Base-by-base conservation (phyloP, 2,113 vertebrate species). In the Myrmecophaga tridactyla region DNA sequence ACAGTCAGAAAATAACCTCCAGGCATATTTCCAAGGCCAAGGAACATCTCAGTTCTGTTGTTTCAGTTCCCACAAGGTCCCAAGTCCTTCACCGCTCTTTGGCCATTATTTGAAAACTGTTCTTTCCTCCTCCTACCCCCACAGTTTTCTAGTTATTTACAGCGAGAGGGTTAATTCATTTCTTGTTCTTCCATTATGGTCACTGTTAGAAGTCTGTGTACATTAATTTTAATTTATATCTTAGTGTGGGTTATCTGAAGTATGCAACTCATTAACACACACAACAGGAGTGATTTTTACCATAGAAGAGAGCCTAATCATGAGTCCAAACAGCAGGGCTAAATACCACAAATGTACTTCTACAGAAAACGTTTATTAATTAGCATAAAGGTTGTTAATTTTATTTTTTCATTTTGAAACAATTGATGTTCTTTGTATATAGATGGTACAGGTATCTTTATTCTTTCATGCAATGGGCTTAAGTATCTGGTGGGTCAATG, bases 111-210 rank as follows among this genome's bases (percentile, higher is more conserved):
- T 72, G 43, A 84, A 56, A 51, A 5, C 12, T 39, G 17, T 2
- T 43, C 1, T 36, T 84, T 17, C 12, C 27, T 41, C 13, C 77
- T 21, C 3, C 0, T 5, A 56, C 0, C 7, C 60, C 21, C 2
- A 56, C 17, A 7, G 4, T 56, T 69, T 51, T 56, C 29, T 39
- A 75, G 48, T 36, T 84, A 1, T 60, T 21, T 56, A 20, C 0
- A 46, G 11, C 46, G 11, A 34, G 21, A 80, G 58, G 20, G 14
- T 39, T 83, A 56, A 58, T 58, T 69, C 46, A 36, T 18, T 78
- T 90, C 1, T 39, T 63, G 1, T 23, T 83, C 1, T 8, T 34
- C 43, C 20, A 34, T 53, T 13, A 51, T 63, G 31, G 1, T 46
- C 23, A 77, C n/a, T 46, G 23, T 4, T 85, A 17, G 6, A 77